These are phyloP conservation scores for Acrocephalus arundinaceus DNA, from an alignment of 2,113 vertebrate genomes.

Conservation along the genomic window DNA sequence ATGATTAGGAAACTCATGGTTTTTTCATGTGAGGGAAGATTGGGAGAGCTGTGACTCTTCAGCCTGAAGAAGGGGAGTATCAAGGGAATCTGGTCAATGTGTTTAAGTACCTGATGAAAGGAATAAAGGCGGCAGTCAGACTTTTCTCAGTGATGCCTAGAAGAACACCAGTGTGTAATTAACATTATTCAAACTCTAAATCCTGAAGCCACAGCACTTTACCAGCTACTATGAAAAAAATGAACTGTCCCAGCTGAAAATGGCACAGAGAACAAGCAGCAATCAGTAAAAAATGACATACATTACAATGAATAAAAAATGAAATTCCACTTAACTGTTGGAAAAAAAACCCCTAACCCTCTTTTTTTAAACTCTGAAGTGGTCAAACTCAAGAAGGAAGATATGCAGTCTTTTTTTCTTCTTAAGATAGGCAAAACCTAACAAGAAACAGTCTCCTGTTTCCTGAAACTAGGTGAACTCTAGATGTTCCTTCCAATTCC, in stretches of 20 bases:
- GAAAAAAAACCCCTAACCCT: neutral
- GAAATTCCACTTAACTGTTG: neutral
- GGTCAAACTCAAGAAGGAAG: neutral
- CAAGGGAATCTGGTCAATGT: neutral
- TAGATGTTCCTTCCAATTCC: neutral
- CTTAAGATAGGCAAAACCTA: neutral
- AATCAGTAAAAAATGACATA: neutral
- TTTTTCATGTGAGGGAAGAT: neutral
- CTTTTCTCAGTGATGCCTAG: neutral
- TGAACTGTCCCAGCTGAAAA: neutral
- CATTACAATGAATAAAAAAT: no score
- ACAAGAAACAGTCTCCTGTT: neutral
- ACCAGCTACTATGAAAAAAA: neutral
- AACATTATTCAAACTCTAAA: neutral
- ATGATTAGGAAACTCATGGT: neutral
- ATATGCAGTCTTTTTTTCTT: neutral
- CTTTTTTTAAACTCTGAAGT: neutral
- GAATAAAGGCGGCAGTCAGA: neutral
- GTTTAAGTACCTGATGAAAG: neutral
- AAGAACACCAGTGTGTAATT: neutral
- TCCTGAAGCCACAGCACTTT: neutral
- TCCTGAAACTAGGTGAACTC: neutral
- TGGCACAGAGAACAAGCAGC: neutral
- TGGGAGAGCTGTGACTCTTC: neutral
- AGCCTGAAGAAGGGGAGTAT: neutral